phyloP scores from a whole-genome alignment of 2,888 invertebrate species.

The Dryocosmus kuriphilus region DNA sequence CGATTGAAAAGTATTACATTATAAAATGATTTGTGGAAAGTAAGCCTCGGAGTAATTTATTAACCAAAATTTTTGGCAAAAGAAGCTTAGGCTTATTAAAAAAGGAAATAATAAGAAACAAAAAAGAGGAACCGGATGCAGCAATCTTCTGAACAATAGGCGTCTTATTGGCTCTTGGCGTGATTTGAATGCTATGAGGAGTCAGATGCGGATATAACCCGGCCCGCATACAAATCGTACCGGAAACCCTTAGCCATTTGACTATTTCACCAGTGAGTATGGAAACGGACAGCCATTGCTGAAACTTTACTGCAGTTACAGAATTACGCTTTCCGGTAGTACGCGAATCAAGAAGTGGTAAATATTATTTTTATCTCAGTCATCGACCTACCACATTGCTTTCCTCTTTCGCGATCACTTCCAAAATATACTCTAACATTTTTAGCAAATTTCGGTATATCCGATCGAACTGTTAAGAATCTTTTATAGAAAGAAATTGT shows the following conservation, averaged over 20 bases:
- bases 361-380: constrained; percentile 14
- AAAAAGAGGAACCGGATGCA: constrained; percentile 62
- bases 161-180: constrained; percentile 46
- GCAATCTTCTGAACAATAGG: constrained; percentile 62
- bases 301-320: not conserved
- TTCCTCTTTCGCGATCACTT: not conserved
- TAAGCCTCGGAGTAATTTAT: too few relatives aligned
- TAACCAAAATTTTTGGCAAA: not conserved
- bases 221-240: constrained; percentile 73
- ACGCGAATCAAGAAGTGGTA: constrained; percentile 3
- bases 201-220: constrained; percentile 69
- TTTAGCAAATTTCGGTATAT: not conserved
- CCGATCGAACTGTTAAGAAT: not conserved
- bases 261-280: constrained; percentile 45
- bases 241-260: constrained; percentile 67
- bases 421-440: not conserved
- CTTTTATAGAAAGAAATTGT: not conserved
- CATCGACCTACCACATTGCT: constrained; percentile 5
- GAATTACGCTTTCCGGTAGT: not conserved
- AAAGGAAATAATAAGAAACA: not conserved
- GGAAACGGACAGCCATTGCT: not conserved
- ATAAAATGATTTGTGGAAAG: too few relatives aligned
- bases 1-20: not conserved
- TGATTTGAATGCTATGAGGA: constrained; percentile 64
- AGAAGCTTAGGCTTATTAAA: not conserved